phyloP scores from a whole-genome alignment of 30 jellyfish, hydroid and myxozoan species.

The Cassiopea andromeda region DNA sequence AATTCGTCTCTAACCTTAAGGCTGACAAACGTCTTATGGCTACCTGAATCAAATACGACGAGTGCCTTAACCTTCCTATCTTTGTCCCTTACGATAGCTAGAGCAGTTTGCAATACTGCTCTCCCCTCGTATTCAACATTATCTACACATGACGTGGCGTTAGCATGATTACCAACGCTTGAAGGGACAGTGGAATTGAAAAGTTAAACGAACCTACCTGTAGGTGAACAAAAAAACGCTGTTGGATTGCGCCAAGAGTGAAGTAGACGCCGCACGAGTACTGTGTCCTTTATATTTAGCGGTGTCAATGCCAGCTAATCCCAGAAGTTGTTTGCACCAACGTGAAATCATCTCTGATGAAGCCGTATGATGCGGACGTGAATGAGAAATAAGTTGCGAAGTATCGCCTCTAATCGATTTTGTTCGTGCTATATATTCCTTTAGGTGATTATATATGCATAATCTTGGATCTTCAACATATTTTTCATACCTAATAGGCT shows the following conservation, averaged over 20 bases:
- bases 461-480: neutral
- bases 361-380: neutral
- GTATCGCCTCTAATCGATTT: neutral
- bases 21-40: no score
- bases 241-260: neutral
- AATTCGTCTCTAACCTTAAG: no score
- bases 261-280: constrained; percentile 39
- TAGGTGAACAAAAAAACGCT: neutral
- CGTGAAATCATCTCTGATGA: constrained; percentile 21
- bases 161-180: no score
- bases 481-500: neutral
- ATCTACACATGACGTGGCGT: no score
- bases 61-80: no score
- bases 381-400: neutral
- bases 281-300: constrained; percentile 3
- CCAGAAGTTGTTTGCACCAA: constrained; percentile 4
- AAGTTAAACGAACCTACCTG: neutral
- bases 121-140: no score
- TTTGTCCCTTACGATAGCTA: no score
- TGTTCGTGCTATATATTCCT: constrained; percentile 12
- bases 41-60: no score
- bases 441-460: neutral
- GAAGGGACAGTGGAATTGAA: neutral
- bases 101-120: no score
- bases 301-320: constrained; percentile 3